These are phyloP conservation scores for Gobionotothen gibberifrons DNA, from an alignment of 2,797 vertebrate genomes.

Conservation along the genomic window DNA sequence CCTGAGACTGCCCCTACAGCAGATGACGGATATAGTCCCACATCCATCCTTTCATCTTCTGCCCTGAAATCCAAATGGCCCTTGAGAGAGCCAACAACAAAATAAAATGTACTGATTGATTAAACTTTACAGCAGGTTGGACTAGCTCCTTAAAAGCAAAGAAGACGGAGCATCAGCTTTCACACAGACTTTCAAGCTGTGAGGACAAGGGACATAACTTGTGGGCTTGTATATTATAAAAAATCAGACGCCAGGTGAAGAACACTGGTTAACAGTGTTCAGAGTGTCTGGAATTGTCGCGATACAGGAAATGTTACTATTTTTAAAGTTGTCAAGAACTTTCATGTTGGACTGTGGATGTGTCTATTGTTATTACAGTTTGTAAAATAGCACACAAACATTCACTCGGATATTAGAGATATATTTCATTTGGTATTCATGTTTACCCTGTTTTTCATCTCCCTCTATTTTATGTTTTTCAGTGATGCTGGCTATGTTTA, in stretches of 20 bases:
- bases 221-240: conserved; percentile 62
- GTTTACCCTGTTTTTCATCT: conserved; percentile 59
- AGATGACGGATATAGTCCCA: conserved; percentile 33
- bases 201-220: conserved; percentile 62
- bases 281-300: conserved; percentile 47
- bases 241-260: conserved; percentile 55
- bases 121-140: conserved; percentile 52
- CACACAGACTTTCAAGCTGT: conserved; percentile 56
- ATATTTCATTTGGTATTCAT: conserved; percentile 62
- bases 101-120: conserved; percentile 48
- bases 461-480: conserved; percentile 62
- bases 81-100: conserved; percentile 32
- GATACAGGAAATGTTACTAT: conserved; percentile 72
- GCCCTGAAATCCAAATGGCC: conserved; percentile 32
- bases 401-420: conserved; percentile 54
- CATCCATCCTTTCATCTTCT: conserved; percentile 12
- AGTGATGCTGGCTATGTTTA: conserved; percentile 44
- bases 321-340: conserved; percentile 82
- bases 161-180: conserved; percentile 51
- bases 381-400: conserved; percentile 82
- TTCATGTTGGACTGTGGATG: conserved; percentile 82
- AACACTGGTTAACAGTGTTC: conserved; percentile 52
- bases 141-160: conserved; percentile 55
- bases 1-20: conserved; percentile 62
- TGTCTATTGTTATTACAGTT: conserved; percentile 79